These are phyloP conservation scores for Arion vulgaris DNA, from an alignment of 1,140 invertebrate species.

Conservation along the genomic window DNA sequence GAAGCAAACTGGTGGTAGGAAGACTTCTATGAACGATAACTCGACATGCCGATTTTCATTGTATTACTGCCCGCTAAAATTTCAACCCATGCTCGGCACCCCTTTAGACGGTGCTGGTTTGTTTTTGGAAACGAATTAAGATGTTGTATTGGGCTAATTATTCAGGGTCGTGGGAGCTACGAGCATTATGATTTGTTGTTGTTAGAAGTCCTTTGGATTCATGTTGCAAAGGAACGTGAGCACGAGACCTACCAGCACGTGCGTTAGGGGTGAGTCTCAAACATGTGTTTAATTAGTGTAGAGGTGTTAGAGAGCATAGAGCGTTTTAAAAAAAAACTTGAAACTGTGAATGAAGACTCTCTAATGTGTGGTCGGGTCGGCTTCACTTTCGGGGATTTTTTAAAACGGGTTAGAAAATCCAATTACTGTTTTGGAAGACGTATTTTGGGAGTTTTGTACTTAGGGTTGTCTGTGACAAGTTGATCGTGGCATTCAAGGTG, in stretches of 20 bases:
- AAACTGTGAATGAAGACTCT: background rate
- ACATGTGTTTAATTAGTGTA: conserved; percentile 15
- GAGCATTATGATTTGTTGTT: conserved; percentile 9
- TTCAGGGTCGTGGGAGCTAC: background rate
- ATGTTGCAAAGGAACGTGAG: background rate
- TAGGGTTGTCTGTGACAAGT: background rate
- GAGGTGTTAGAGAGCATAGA: too few species aligned
- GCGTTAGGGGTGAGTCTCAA: background rate
- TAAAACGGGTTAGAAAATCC: background rate
- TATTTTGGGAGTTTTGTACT: background rate
- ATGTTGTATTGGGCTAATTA: conserved; percentile 14
- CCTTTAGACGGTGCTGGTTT: background rate
- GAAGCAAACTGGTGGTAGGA: too few species aligned
- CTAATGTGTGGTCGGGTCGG: background rate
- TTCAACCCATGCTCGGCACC: background rate
- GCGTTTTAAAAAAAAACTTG: background rate
- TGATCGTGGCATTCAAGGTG: background rate
- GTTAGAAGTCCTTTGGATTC: background rate
- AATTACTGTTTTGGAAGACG: background rate
- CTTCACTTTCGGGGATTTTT: background rate
- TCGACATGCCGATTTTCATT: background rate
- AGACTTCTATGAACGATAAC: background rate
- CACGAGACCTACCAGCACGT: conserved; percentile 13
- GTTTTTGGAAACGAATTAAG: conserved; percentile 9
- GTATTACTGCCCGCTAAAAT: background rate